These are phyloP conservation scores for Cyanocitta stelleri DNA, from an alignment of 2,113 vertebrate species.

Conservation along the genomic window DNA sequence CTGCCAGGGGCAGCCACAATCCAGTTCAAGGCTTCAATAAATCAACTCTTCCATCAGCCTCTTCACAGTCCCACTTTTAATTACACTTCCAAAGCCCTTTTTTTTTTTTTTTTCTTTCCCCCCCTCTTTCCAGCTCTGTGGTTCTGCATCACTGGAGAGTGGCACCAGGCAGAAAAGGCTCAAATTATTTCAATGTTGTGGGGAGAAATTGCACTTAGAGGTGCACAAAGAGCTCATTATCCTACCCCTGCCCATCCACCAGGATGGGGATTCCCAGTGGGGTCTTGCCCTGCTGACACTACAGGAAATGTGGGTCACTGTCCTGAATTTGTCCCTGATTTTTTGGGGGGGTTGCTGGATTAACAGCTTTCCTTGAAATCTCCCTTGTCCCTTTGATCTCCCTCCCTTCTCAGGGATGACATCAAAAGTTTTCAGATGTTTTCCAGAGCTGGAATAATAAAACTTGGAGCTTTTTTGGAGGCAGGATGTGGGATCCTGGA, in stretches of 20 bases:
- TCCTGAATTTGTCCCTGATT: neutral
- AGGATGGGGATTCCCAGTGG: neutral
- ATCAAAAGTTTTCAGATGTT: constrained; percentile 47
- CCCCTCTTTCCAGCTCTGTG: neutral
- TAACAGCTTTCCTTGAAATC: neutral
- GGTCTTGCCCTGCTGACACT: neutral
- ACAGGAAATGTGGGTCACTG: neutral
- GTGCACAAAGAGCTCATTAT: neutral
- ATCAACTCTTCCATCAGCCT: neutral
- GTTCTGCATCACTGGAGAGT: neutral
- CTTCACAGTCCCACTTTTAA: neutral
- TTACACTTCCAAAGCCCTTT: neutral
- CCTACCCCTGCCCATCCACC: neutral
- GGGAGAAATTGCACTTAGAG: neutral
- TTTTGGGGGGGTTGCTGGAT: neutral
- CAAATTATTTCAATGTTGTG: neutral
- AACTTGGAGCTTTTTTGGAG: neutral
- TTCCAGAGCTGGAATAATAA: constrained; percentile 20
- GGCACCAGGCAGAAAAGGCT: neutral
- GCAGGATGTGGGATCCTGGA: constrained; percentile 33
- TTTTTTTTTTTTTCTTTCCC: accelerated
- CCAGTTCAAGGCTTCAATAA: neutral
- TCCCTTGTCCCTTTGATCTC: constrained; percentile 21
- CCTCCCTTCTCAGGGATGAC: neutral
- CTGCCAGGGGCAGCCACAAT: neutral